These are phyloP conservation scores for Ganaspis sp. DNA, from an alignment of 1,140 invertebrate species.

Conservation along the genomic window DNA sequence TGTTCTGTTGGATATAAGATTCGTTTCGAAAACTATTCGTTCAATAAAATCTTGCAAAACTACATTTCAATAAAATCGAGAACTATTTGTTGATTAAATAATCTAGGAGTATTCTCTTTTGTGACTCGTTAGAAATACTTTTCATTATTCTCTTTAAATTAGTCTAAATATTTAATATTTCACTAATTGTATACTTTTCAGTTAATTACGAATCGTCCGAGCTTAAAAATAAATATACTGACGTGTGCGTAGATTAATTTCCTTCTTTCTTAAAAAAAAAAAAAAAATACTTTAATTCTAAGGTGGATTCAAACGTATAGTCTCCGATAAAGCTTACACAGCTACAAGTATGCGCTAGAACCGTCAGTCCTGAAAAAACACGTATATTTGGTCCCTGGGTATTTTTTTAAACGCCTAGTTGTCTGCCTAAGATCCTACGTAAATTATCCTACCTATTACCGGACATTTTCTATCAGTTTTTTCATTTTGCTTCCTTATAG, in stretches of 20 bases:
- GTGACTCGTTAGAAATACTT: conserved; percentile 20
- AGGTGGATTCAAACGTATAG: conserved; percentile 46
- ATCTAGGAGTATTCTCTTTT: conserved; percentile 21
- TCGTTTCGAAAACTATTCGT: neutral
- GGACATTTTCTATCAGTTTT: conserved; percentile 38
- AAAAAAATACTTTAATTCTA: conserved; percentile 23
- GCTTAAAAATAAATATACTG: neutral
- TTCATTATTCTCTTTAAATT: neutral
- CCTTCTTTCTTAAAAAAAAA: neutral
- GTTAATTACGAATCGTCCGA: neutral
- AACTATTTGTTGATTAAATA: neutral
- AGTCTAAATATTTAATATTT: neutral
- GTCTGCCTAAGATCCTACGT: conserved; percentile 57
- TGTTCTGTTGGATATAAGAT: too few relatives aligned
- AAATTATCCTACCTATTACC: conserved; percentile 56
- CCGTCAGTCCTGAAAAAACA: conserved; percentile 69
- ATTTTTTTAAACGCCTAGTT: conserved; percentile 55
- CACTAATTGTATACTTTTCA: neutral
- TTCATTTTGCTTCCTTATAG: too few relatives aligned
- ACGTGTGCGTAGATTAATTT: neutral
- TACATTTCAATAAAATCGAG: too few relatives aligned
- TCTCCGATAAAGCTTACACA: conserved; percentile 59
- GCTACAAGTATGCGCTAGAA: conserved; percentile 71
- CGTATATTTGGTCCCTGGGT: conserved; percentile 72
- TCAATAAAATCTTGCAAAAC: too few relatives aligned